phyloP scores from a whole-genome alignment of 2,797 vertebrate genomes.

The Nannoperca australis region DNA sequence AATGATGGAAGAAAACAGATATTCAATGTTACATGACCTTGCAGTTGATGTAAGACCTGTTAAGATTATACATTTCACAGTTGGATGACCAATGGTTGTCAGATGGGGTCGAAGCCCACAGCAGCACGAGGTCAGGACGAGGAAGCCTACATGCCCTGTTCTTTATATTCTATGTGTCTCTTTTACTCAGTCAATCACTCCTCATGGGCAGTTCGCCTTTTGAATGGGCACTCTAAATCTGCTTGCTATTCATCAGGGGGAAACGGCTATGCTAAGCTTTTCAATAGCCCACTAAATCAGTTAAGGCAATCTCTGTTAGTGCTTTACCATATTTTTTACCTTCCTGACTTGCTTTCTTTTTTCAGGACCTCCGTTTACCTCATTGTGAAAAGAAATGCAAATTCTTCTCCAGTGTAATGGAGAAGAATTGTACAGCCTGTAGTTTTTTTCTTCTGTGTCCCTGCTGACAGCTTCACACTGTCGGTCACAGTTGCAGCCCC shows the following conservation, averaged over 20 bases:
- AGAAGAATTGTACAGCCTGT: constrained; percentile 16
- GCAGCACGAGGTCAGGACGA: constrained; percentile 56
- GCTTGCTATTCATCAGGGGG: constrained; percentile 74
- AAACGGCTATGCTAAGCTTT: constrained; percentile 70
- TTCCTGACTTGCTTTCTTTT: constrained; percentile 51
- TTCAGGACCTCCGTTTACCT: constrained; percentile 49
- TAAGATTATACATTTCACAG: constrained; percentile 73
- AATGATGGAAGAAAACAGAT: constrained; percentile 42
- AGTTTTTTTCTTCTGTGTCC: background rate
- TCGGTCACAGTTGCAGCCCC: constrained; percentile 49
- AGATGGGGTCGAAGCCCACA: constrained; percentile 47
- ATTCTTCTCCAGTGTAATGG: constrained; percentile 44
- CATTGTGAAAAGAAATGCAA: constrained; percentile 43
- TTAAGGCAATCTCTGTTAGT: constrained; percentile 74
- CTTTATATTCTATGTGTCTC: constrained; percentile 56
- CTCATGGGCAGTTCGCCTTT: constrained; percentile 54
- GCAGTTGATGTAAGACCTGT: constrained; percentile 62
- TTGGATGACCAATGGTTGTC: constrained; percentile 75
- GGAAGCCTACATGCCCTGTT: constrained; percentile 30
- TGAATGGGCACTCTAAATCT: constrained; percentile 66
- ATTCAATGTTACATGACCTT: constrained; percentile 56
- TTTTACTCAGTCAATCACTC: constrained; percentile 63
- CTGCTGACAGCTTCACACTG: constrained; percentile 44
- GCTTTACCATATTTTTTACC: constrained; percentile 57
- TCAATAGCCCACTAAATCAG: constrained; percentile 70